Evolutionary conservation across 2,888 invertebrate genomes (phyloP).

Genomic region (Adineta ricciae): DNA sequence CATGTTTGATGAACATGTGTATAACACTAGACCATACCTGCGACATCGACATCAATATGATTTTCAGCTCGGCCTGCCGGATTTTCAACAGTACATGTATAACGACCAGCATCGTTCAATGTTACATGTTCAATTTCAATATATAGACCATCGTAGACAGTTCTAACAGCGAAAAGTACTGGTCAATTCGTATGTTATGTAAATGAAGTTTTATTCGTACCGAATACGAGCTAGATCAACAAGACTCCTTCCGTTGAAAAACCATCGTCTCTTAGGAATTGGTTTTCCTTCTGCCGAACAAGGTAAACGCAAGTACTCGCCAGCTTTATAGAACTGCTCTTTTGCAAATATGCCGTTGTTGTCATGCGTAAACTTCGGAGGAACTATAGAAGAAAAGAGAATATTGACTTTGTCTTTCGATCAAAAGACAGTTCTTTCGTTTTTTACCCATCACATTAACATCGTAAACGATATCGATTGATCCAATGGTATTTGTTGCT

Average conservation of each 20-base stretch:
- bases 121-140: background rate
- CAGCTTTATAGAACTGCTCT: background rate
- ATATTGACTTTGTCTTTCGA: background rate
- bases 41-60: conserved; percentile 55
- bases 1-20: background rate
- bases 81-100: conserved; percentile 61
- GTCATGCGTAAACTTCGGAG: background rate
- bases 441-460: background rate
- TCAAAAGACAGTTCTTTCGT: too few species aligned
- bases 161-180: background rate
- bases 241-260: background rate
- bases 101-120: conserved; percentile 55
- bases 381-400: background rate
- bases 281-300: background rate
- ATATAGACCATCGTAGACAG: background rate
- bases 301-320: background rate
- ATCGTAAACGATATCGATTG: conserved; percentile 1
- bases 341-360: background rate
- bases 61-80: conserved; percentile 59
- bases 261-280: background rate
- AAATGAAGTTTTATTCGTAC: conserved; percentile 16
- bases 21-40: conserved; percentile 39
- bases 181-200: too few species aligned
- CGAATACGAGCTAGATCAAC: background rate
- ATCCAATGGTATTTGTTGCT: background rate